Evolutionary conservation across 1,140 invertebrate species (phyloP).

Genomic region (Dendroctonus valens): DNA sequence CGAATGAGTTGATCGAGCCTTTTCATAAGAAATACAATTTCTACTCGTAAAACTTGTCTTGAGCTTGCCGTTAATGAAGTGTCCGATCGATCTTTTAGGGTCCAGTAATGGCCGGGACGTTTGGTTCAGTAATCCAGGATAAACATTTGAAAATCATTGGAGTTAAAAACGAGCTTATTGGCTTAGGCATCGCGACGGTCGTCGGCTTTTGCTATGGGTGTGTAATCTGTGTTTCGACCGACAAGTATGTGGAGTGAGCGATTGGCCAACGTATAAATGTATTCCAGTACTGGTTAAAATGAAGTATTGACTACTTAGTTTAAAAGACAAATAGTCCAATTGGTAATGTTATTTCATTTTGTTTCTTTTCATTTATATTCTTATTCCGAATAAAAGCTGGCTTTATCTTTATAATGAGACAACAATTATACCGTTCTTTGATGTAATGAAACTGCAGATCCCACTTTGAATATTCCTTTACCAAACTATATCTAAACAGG

Average conservation of each 20-base stretch:
- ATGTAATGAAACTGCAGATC: too few relatives aligned
- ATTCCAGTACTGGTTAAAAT: constrained; percentile 52
- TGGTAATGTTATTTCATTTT: too few relatives aligned
- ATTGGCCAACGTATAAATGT: constrained; percentile 70
- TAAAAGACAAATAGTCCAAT: too few relatives aligned
- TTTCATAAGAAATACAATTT: too few relatives aligned
- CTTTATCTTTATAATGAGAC: too few relatives aligned
- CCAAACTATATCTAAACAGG: too few relatives aligned
- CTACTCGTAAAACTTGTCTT: too few relatives aligned
- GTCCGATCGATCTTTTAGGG: constrained; percentile 55
- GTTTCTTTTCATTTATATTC: too few relatives aligned
- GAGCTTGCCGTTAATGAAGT: neutral
- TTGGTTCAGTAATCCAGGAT: constrained; percentile 69
- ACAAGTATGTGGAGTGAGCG: constrained; percentile 58
- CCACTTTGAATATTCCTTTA: too few relatives aligned
- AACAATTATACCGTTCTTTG: too few relatives aligned
- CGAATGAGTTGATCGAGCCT: neutral
- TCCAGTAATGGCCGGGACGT: constrained; percentile 72
- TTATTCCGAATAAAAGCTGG: too few relatives aligned
- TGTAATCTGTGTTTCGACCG: constrained; percentile 56
- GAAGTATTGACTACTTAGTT: too few relatives aligned
- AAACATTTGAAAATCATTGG: constrained; percentile 60
- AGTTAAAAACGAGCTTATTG: constrained; percentile 63
- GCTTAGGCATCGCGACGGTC: constrained; percentile 60
- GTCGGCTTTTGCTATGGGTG: constrained; percentile 71